Percentiles rank a stretch among this genome's conserved stretches.
Conservation (phyloP, 2,888 invertebrate genomes). For the Polyploca ridens region DNA sequence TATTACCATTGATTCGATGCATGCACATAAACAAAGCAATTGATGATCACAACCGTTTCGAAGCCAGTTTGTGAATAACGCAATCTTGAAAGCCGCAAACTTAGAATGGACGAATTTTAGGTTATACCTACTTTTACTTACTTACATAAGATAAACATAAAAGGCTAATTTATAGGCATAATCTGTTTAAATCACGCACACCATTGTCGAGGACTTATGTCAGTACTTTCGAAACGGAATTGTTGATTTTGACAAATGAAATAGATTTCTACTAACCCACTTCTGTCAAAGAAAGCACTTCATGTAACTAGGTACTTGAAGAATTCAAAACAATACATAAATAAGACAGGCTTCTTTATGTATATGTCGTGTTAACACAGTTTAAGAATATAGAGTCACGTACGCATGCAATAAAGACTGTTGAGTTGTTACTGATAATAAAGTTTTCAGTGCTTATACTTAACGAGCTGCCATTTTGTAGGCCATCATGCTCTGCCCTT, state of each 20-base stretch:
- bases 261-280: slow-evolving; percentile 4
- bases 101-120: neutral
- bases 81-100: neutral
- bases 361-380: slow-evolving; percentile 7
- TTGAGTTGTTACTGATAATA: slow-evolving; percentile 28
- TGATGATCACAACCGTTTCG: slow-evolving; percentile 25
- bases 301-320: neutral
- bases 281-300: slow-evolving; percentile 4
- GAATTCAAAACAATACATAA: slow-evolving; percentile 5
- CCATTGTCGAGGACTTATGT: slow-evolving; percentile 5
- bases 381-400: neutral
- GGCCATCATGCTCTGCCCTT: slow-evolving; percentile 28
- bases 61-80: no score
- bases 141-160: slow-evolving; percentile 7
- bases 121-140: slow-evolving; percentile 3
- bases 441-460: slow-evolving; percentile 30
- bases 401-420: neutral
- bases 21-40: slow-evolving; percentile 39
- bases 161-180: slow-evolving; percentile 1
- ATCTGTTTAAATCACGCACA: slow-evolving; percentile 2
- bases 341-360: slow-evolving; percentile 4
- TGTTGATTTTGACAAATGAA: slow-evolving; percentile 9
- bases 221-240: slow-evolving; percentile 8
- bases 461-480: slow-evolving; percentile 28
- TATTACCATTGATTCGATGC: slow-evolving; percentile 34